Evolutionary conservation across 2,888 invertebrate species (phyloP), one percentile per base, ranked within the genome.

Genomic region (Toxonevra muliebris): DNA sequence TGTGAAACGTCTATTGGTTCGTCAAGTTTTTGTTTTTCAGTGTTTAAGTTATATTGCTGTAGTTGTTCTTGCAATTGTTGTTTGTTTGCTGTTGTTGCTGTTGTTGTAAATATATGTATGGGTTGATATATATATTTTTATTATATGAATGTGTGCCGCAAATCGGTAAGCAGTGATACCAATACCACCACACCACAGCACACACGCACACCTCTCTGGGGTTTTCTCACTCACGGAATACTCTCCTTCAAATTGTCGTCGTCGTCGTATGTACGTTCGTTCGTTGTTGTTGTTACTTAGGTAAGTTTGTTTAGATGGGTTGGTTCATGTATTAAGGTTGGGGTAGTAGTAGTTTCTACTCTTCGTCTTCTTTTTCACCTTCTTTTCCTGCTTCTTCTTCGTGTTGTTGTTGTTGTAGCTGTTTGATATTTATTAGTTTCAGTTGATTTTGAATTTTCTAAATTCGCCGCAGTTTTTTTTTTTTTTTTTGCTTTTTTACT

Each of bases 1-100:
- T 61, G 62, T 66, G 65, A 59, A 68, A 68, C 69, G 66, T 69
- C 69, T 73, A 73, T 74, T 74, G 73, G 71, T 69, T 65, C 65
- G 58, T 58, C 45, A 61, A 61, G 65, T 69, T 69, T 65, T 61
- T 61, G 53, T 57, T 61, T 65, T 55, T 61, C 48, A 20, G 42
- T 19, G 30, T 7, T 30, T 30, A 30, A 30, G 30, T 30, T 30
- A 30, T 30, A 30, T 30, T 30, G 17, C 50, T 50, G 58, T 20
- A 20, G 20, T 58, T 50, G 48, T 50, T 65, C 54, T 66, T 61
- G 61, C 55, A 50, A 41, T 48, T 61, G 57, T 20, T 62, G 61
- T 58, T n/a, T 45, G 66, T 55, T 45, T 45, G 42, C 15, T 9
- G 30, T 12, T 41, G 57, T 9, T 40, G 30, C 5, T 43, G 19